A percentile compares a stretch with the other conserved stretches of the same genome.
phyloP scores from a whole-genome alignment of 2,797 vertebrate genomes.

The Eulemur rubriventer region DNA sequence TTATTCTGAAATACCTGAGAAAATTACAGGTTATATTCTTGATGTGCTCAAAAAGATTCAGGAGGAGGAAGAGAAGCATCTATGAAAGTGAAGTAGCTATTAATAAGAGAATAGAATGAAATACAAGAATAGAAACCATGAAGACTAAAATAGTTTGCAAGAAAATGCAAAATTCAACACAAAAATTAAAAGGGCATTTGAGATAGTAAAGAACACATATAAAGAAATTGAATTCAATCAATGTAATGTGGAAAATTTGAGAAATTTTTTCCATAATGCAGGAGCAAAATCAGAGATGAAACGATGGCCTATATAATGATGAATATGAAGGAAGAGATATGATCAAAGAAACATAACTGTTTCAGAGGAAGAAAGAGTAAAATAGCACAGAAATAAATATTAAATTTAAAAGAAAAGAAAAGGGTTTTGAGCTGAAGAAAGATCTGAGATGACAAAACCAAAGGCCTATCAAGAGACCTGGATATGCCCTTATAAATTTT shows the following conservation, averaged over 20 bases:
- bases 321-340: neutral
- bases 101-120: neutral
- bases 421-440: neutral
- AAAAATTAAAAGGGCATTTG: constrained; percentile 34
- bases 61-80: neutral
- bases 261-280: neutral
- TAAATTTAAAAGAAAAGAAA: constrained; percentile 46
- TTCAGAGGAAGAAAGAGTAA: constrained; percentile 34
- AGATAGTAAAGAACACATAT: neutral
- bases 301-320: constrained; percentile 27
- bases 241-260: neutral
- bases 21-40: neutral
- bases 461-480: constrained; percentile 3
- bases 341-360: constrained; percentile 46
- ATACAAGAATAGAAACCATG: neutral
- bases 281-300: constrained; percentile 35
- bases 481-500: constrained; percentile 3
- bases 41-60: neutral
- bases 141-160: neutral
- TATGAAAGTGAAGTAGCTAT: neutral
- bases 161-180: neutral
- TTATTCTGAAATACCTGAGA: neutral
- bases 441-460: constrained; percentile 11
- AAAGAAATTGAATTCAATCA: neutral
- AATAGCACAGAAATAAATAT: constrained; percentile 47